Conservation (phyloP, 2,113 vertebrate species). For the Accipiter virgatus region DNA sequence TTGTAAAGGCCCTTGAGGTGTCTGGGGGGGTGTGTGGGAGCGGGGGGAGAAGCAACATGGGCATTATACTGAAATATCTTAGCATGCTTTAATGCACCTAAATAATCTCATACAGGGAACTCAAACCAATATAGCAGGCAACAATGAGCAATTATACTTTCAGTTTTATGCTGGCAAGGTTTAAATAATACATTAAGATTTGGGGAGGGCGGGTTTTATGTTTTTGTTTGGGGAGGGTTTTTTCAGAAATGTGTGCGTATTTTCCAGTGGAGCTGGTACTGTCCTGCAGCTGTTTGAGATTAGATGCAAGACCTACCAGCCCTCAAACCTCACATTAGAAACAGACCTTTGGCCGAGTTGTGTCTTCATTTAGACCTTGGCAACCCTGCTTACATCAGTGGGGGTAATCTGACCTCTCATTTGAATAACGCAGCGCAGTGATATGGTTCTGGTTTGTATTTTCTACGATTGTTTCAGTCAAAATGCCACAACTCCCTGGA, state of each 20-base stretch:
- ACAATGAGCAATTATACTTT: not conserved
- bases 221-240: not conserved
- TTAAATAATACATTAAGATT: conserved; percentile 2
- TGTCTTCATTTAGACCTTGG: conserved; percentile 62
- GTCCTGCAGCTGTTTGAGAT: conserved; percentile 64
- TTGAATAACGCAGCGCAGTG: not conserved
- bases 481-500: not conserved
- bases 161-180: not conserved
- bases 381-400: conserved; percentile 40
- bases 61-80: not conserved
- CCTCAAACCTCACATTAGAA: conserved; percentile 65
- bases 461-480: not conserved
- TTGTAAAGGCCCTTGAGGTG: not conserved
- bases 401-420: conserved; percentile 50
- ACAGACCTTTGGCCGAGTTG: conserved; percentile 62
- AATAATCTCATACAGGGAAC: not conserved
- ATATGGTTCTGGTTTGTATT: conserved; percentile 46
- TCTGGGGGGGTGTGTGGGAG: too few species aligned
- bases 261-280: conserved; percentile 20
- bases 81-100: not conserved
- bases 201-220: not conserved
- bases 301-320: conserved; percentile 54
- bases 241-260: not conserved
- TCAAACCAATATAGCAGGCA: not conserved
- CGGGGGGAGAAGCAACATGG: not conserved